Evolutionary conservation across 2,113 vertebrate species (phyloP).

Genomic region (Ophthalmolycus amberensis): DNA sequence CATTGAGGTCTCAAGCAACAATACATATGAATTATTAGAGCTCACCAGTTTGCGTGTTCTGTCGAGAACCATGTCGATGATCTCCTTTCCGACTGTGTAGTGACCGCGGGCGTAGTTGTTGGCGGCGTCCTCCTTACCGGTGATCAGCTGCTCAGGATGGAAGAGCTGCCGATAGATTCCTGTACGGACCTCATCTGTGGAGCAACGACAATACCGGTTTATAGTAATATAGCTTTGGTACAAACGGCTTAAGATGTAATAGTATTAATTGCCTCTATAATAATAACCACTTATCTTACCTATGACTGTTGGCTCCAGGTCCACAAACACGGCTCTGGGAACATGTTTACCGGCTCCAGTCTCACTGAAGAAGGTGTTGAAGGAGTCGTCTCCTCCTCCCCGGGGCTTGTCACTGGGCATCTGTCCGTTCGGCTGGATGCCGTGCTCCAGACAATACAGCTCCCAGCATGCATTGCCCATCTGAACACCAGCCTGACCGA

Average conservation of each 20-base stretch:
- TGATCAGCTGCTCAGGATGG: constrained; percentile 88
- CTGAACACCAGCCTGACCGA: constrained; percentile 86
- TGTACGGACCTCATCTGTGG: constrained; percentile 84
- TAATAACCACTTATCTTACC: constrained; percentile 50
- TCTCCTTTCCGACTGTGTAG: constrained; percentile 80
- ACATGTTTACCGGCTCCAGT: constrained; percentile 81
- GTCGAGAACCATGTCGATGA: constrained; percentile 78
- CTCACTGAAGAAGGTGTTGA: constrained; percentile 82
- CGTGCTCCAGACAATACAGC: constrained; percentile 91
- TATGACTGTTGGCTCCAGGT: constrained; percentile 80
- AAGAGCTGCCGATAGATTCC: constrained; percentile 87
- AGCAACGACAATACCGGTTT: not conserved
- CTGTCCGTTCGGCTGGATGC: constrained; percentile 83
- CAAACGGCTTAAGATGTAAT: not conserved
- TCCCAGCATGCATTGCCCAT: constrained; percentile 93
- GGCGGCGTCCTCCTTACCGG: constrained; percentile 88
- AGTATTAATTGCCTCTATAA: not conserved
- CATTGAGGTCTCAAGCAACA: not conserved
- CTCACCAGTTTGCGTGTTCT: constrained; percentile 76
- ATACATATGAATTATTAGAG: not conserved
- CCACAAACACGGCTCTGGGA: constrained; percentile 77
- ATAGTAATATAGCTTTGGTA: not conserved
- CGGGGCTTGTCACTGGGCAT: constrained; percentile 79
- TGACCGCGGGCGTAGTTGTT: constrained; percentile 88
- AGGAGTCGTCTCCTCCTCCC: constrained; percentile 78